A percentile compares a stretch with the other conserved stretches of the same genome.
Evolutionary conservation across 2,113 vertebrate species (phyloP).

Genomic region (Crocuta crocuta): DNA sequence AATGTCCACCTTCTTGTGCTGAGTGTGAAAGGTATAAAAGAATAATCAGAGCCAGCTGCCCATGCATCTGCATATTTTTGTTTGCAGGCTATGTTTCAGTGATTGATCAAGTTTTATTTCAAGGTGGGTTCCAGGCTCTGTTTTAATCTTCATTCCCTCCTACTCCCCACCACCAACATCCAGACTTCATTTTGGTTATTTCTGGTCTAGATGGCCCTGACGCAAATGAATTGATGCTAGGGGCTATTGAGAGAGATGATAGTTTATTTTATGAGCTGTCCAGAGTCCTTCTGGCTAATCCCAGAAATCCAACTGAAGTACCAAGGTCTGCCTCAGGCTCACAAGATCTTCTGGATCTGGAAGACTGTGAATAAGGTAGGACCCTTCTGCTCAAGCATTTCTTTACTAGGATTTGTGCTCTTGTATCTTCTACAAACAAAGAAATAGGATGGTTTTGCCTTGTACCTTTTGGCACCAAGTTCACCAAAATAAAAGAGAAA

Average conservation of each 20-base stretch:
- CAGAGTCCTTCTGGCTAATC: background rate
- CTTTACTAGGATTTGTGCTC: background rate
- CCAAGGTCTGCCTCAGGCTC: background rate
- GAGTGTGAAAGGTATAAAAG: background rate
- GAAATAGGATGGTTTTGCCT: background rate
- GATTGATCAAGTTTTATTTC: background rate
- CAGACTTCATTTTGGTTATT: background rate
- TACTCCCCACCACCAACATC: background rate
- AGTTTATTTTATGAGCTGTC: conserved; percentile 1
- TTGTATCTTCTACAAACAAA: background rate
- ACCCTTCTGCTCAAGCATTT: background rate
- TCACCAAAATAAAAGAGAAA: conserved; percentile 18
- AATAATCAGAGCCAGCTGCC: background rate
- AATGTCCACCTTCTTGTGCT: background rate
- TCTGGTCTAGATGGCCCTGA: background rate
- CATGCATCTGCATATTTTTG: background rate
- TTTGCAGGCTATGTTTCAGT: background rate
- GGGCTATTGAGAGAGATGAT: background rate
- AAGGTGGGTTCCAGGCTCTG: background rate
- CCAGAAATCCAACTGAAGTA: background rate
- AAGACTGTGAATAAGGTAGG: background rate
- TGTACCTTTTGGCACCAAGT: background rate
- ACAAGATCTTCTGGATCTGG: background rate
- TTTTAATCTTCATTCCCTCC: background rate
- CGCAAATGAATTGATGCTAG: background rate